A percentile compares a stretch with the other conserved stretches of the same genome.
Conservation (phyloP, 1,140 invertebrate species). For the Piezodorus guildinii region DNA sequence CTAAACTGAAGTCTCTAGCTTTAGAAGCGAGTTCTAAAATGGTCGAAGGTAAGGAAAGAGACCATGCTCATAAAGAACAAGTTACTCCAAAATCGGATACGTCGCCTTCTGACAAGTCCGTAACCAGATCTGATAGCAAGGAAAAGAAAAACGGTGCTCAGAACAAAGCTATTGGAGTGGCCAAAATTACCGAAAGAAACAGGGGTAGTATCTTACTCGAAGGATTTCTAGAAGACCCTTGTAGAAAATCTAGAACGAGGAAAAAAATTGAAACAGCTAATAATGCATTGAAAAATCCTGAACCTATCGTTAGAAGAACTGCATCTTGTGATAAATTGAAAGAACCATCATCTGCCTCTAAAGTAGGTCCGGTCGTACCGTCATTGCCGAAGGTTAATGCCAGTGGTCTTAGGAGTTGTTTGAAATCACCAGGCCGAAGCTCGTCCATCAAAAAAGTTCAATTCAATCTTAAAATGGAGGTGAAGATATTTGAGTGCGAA, state of each 20-base stretch:
- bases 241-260: not conserved
- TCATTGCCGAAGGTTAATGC: too few relatives aligned
- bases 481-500: not conserved
- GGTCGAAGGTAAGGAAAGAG: not conserved
- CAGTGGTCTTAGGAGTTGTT: not conserved
- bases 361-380: too few relatives aligned
- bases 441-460: not conserved
- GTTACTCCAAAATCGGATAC: not conserved
- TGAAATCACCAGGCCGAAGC: not conserved
- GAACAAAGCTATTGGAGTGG: not conserved
- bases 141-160: too few relatives aligned
- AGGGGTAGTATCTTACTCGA: not conserved
- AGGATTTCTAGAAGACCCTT: not conserved
- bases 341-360: too few relatives aligned
- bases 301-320: too few relatives aligned
- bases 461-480: not conserved
- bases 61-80: not conserved
- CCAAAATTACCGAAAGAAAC: slow-evolving; percentile 1
- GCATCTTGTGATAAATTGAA: too few relatives aligned
- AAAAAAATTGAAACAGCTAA: too few relatives aligned
- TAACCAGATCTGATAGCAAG: too few relatives aligned
- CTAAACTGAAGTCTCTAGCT: not conserved
- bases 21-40: not conserved
- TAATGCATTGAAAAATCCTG: too few relatives aligned
- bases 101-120: too few relatives aligned